phyloP scores from a whole-genome alignment of 2,113 vertebrate species.

The Psephotus haematonotus region DNA sequence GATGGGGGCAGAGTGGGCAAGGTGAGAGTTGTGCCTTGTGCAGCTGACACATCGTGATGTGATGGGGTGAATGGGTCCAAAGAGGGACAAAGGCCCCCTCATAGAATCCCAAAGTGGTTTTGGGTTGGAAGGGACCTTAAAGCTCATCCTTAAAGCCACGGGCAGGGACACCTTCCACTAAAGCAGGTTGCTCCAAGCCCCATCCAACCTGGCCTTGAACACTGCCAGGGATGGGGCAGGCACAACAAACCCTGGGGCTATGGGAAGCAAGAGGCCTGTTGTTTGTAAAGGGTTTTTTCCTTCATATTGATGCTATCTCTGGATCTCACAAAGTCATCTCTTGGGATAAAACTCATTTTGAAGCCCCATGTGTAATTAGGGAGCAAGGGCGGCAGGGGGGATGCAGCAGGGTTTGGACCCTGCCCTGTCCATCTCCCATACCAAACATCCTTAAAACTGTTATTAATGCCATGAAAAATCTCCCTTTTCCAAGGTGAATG shows the following conservation, averaged over 20 bases:
- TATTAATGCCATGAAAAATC: background rate
- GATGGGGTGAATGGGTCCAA: accelerated
- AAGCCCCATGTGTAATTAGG: background rate
- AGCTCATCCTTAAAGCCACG: background rate
- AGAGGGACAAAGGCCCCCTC: background rate
- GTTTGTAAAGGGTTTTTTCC: background rate
- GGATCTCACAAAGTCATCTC: background rate
- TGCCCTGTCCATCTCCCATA: background rate
- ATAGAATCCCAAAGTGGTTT: background rate
- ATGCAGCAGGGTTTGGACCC: background rate
- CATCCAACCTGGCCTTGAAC: background rate
- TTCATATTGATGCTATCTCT: background rate
- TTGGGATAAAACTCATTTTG: background rate
- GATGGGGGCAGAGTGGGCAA: background rate
- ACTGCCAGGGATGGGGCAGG: background rate
- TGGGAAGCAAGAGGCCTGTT: background rate
- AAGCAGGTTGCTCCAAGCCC: background rate
- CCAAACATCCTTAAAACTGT: background rate
- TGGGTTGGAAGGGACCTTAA: background rate
- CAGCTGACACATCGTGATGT: accelerated
- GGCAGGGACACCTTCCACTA: background rate
- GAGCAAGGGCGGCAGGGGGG: background rate
- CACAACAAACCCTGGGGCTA: background rate
- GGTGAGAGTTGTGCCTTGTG: background rate
- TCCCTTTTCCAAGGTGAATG: accelerated